Base-by-base conservation (phyloP, 2,113 vertebrate genomes). In the Centrocercus urophasianus region DNA sequence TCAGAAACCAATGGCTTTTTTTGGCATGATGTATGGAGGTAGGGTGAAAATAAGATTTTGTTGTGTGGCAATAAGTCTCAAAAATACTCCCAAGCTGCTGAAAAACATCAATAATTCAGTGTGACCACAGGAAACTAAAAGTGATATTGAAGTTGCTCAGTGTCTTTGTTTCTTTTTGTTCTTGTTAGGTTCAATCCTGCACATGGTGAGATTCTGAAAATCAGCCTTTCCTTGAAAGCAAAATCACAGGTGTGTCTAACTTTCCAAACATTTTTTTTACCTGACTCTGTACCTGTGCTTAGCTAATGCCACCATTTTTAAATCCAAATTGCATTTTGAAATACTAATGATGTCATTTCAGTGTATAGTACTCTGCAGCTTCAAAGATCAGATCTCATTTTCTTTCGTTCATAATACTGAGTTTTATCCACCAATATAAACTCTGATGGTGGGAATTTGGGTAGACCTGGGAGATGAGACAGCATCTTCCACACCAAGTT, bases 1-100 rank as follows among this genome's bases (percentile, higher is more conserved):
- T 82, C 38, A 48, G 81, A 84, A 93, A 69, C 81, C 78, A 20
- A 64, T 80, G 24, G 24, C 3, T 28, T 83, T 75, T 81, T 84
- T 40, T 90, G 77, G 22, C 24, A 54, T 93, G 80, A 90, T 64
- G 8, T 36, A 52, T 88, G 30, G 52, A 86, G 10, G 16, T 18
- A n/a, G 8, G 7, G 2, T 76, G 61, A 79, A 88, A 94, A 86
- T 0, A 21, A 79, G 30, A 48, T 94, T 90, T 84, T 61, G 3
- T 11, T 28, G 30, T 78, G 32, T 10, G 47, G n/a, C 50, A 86
- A n/a, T 60, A 71, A 11, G 5, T 43, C 66, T 94, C 43, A 75
- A 59, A 89, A 78, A 69, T 75, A 78, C 13, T 9, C 18, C 36
- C 82, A 74, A 52, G 88, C 65, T 61, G 48, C 4, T 84, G 48